Evolutionary conservation across 2,888 invertebrate genomes (phyloP), one percentile per base, ranked within the genome.

Genomic region (Papilio protenor): DNA sequence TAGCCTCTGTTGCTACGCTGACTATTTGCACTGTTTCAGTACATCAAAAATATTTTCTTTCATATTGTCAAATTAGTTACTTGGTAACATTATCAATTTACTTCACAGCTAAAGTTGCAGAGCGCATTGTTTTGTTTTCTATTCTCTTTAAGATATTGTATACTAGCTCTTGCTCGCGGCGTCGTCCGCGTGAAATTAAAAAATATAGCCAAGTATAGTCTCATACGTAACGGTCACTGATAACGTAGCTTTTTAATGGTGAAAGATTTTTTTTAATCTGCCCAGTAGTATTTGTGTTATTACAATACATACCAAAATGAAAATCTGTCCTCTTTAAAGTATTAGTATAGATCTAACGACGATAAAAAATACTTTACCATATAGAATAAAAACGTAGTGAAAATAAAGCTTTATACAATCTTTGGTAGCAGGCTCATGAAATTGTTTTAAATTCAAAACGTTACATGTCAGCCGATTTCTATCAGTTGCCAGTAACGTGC

Each of bases 401-500:
- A 23, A 52, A 27, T 18, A 55, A 55, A n/a, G 16, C 6, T 16
- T 49, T 3, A 23, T 49, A 27, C 47, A 57, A 71, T 55, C 11
- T 72, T 40, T 21, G n/a, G 40, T 27, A 45, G 10, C 5, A 12
- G 52, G 18, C 11, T 59, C 40, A 55, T 75, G 45, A 66, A 74
- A 75, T 75, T 66, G 52, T 55, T 66, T 75, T 73, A 64, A 72
- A 64, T 77, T 21, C 52, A 72, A 64, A 69, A 64, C 49, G 18
- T 40, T 55, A 61, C 64, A 52, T 21, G 72, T 49, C 33, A 33
- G 66, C 64, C 71, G 76, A 77, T 77, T 72, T 52, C 52, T 55
- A 77, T 66, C 73, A 66, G 27, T 66, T 69, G 21, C 55, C 27
- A 45, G 21, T 14, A 52, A 71, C 75, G 75, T 72, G 78, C 78